Evolutionary conservation across 2,888 invertebrate species (phyloP).

Genomic region (Rugalucina vietnamica): DNA sequence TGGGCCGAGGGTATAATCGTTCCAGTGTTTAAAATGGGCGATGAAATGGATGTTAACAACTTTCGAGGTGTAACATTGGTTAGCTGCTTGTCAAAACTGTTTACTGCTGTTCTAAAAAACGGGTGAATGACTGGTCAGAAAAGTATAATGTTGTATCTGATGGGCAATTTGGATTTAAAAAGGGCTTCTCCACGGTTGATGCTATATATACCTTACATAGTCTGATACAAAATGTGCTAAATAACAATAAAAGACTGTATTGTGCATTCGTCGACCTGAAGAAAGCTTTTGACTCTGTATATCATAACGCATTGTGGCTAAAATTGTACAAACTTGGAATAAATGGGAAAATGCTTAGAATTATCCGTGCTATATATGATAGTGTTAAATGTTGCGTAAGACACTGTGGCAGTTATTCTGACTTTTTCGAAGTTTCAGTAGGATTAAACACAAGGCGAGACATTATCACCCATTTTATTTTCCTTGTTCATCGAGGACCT

Average conservation of each 20-base stretch:
- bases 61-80: conserved; percentile 46
- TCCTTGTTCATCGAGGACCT: conserved; percentile 29
- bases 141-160: conserved; percentile 10
- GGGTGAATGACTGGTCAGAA: conserved; percentile 20
- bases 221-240: conserved; percentile 18
- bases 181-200: conserved; percentile 31
- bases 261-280: conserved; percentile 29
- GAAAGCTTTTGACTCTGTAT: conserved; percentile 23
- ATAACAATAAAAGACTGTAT: conserved; percentile 7
- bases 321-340: conserved; percentile 26
- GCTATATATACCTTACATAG: conserved; percentile 23
- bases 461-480: conserved; percentile 15
- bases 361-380: conserved; percentile 18
- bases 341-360: conserved; percentile 12
- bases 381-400: conserved; percentile 8
- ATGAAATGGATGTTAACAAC: conserved; percentile 29
- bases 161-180: conserved; percentile 37
- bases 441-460: not conserved
- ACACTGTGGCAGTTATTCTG: not conserved
- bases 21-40: conserved; percentile 46
- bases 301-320: conserved; percentile 32
- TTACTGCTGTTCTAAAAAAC: conserved; percentile 37
- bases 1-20: conserved; percentile 43
- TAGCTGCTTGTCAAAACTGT: conserved; percentile 39
- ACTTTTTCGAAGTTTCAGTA: no score